Evolutionary conservation across 2,797 vertebrate species (phyloP), one percentile per base, ranked within the genome.

Genomic region (Myotis myotis): DNA sequence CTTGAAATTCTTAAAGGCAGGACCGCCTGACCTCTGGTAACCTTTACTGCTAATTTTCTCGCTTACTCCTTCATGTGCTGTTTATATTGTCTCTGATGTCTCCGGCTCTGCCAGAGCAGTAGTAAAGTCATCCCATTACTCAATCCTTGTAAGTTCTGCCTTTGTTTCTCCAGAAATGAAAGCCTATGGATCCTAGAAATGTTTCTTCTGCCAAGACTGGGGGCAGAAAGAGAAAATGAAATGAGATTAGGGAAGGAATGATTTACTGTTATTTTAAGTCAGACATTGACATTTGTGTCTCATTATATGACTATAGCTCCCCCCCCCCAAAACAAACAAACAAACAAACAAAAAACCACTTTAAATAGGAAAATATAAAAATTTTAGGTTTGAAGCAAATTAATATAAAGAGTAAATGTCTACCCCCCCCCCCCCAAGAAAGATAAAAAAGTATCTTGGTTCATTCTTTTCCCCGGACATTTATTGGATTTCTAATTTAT

Each of bases 401-500:
- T 47, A 70, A 78, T 57, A 60, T n/a, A 33, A 90, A 85, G 23
- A 72, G 1, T 60, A 72, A 88, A 36, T 60, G 16, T 38, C 15
- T 12, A n/a, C n/a, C n/a, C n/a, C n/a, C n/a, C n/a, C n/a, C 25
- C 12, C 16, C 25, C 10, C 13, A 33, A 86, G 44, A 81, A 76
- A 11, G 28, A 95, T 87, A 33, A 71, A 82, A 89, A 57, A 68
- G 1, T 0, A 33, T 70, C 6, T 80, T 71, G 41, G 6, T 64
- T 92, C 11, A 78, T 75, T 75, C 16, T 66, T 75, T 70, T 71
- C 13, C 28, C n/a, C 36, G 51, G 22, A 66, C 75, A 66, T 53
- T 36, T 71, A 16, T 68, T 87, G 22, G 5, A 13, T 36, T 81
- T 86, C 80, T 83, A 84, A 91, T 62, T 70, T 82, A 93, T 60